These are phyloP conservation scores for Sycobia sp. DNA, from an alignment of 1,140 invertebrate species.

Conservation along the genomic window DNA sequence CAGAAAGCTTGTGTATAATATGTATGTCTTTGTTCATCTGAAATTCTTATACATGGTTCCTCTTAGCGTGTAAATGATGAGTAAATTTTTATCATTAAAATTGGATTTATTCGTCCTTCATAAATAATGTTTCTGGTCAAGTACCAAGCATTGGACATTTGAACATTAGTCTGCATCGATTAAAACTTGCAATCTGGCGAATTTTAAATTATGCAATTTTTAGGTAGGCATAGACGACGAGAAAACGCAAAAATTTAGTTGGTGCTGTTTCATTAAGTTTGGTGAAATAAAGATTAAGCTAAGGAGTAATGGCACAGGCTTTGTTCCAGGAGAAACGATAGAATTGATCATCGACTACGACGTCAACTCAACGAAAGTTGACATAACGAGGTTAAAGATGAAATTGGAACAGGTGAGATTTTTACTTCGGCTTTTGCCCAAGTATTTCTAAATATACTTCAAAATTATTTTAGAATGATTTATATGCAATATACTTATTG, in stretches of 20 bases:
- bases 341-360: conserved; percentile 66
- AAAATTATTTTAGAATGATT: too few relatives aligned
- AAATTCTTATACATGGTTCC: too few relatives aligned
- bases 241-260: conserved; percentile 67
- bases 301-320: conserved; percentile 65
- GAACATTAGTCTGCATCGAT: neutral
- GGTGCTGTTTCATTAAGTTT: conserved; percentile 57
- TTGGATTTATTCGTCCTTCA: too few relatives aligned
- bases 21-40: too few relatives aligned
- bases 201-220: neutral
- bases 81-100: too few relatives aligned
- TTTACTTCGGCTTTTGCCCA: neutral
- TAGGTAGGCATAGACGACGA: conserved; percentile 41
- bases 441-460: neutral
- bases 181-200: neutral
- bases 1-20: too few relatives aligned
- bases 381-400: conserved; percentile 64
- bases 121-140: too few relatives aligned
- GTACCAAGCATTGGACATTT: too few relatives aligned
- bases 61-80: too few relatives aligned
- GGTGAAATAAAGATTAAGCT: conserved; percentile 65
- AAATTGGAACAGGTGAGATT: conserved; percentile 67
- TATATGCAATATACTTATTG: too few relatives aligned
- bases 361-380: conserved; percentile 66
- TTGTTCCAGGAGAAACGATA: conserved; percentile 69